These are phyloP conservation scores for Pogonocichla stellata DNA, from an alignment of 2,113 vertebrate species.

Conservation along the genomic window DNA sequence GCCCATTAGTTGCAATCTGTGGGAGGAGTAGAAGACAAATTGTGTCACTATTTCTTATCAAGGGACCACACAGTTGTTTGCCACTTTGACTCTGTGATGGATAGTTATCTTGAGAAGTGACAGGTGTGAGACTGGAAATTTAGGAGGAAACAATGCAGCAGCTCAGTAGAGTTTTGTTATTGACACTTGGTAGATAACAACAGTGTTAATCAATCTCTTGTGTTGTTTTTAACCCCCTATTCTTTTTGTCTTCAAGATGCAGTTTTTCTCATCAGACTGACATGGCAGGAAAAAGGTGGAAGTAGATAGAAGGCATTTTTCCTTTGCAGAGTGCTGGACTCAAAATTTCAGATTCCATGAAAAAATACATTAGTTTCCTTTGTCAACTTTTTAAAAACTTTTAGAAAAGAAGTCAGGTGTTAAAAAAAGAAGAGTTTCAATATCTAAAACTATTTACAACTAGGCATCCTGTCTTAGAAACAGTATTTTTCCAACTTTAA, in stretches of 20 bases:
- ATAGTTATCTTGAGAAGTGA: slow-evolving; percentile 96
- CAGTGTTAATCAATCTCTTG: slow-evolving; percentile 86
- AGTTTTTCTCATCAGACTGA: slow-evolving; percentile 63
- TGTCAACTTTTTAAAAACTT: background rate
- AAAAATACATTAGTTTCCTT: background rate
- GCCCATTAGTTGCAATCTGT: slow-evolving; percentile 83
- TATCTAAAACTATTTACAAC: background rate
- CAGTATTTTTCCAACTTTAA: background rate
- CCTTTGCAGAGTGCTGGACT: background rate
- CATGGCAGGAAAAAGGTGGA: slow-evolving; percentile 10
- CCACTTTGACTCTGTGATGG: slow-evolving; percentile 89
- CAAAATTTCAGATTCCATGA: background rate
- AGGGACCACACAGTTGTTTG: slow-evolving; percentile 92
- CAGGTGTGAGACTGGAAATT: slow-evolving; percentile 83
- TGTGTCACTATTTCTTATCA: slow-evolving; percentile 93
- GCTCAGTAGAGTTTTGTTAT: slow-evolving; percentile 83
- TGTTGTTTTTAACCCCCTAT: slow-evolving; percentile 71
- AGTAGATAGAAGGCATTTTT: slow-evolving; percentile 30
- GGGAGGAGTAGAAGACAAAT: slow-evolving; percentile 91
- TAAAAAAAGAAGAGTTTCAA: background rate
- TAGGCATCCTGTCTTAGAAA: background rate
- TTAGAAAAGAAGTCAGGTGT: background rate
- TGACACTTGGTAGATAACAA: slow-evolving; percentile 90
- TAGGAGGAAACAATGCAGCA: slow-evolving; percentile 81
- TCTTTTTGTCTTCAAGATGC: slow-evolving; percentile 75